These are phyloP conservation scores for Anastatus disparis DNA, from an alignment of 1,140 invertebrate genomes.

Conservation along the genomic window DNA sequence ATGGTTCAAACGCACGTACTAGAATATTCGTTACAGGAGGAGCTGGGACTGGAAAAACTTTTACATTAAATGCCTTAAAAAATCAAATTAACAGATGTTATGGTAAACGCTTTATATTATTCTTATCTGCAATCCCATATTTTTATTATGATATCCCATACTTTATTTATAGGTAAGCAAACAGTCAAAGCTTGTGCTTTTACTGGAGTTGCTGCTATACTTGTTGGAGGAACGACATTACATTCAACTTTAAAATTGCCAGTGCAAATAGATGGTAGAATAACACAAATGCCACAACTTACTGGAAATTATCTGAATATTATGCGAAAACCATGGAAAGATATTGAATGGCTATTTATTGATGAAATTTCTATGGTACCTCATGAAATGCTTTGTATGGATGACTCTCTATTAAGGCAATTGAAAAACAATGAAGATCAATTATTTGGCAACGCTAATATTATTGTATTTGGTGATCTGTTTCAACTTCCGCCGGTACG, in stretches of 20 bases:
- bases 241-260: neutral
- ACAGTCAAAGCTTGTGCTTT: neutral
- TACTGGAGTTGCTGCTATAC: neutral
- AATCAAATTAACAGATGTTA: neutral
- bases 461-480: too few relatives aligned
- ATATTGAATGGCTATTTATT: neutral
- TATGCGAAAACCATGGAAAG: neutral
- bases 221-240: neutral
- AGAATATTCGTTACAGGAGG: neutral
- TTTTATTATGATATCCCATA: too few relatives aligned
- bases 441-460: too few relatives aligned
- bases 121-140: too few relatives aligned
- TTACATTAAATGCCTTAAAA: neutral
- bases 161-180: too few relatives aligned
- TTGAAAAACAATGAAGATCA: neutral
- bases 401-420: neutral
- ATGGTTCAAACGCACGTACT: neutral
- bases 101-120: too few relatives aligned
- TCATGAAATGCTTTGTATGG: neutral
- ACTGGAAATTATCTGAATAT: neutral
- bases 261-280: neutral
- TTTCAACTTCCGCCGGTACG: too few relatives aligned
- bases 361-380: neutral
- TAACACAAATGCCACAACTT: neutral
- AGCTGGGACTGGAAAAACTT: neutral